Base-by-base conservation (phyloP, 2,797 vertebrate species). In the Hemibagrus guttatus region DNA sequence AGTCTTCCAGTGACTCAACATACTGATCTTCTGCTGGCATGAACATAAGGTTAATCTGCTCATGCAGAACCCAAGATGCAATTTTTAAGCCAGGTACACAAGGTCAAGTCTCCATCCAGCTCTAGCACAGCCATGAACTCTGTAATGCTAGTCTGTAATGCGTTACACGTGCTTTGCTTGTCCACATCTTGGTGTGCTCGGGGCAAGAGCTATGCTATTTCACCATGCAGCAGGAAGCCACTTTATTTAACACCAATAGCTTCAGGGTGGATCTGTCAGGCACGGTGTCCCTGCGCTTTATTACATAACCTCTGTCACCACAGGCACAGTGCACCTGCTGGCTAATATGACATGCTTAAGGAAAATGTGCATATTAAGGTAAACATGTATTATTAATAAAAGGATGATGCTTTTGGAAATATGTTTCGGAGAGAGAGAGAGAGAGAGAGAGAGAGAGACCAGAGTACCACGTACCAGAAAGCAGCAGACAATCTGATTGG, bases 261-360 rank as follows among this genome's bases (percentile, higher is more conserved):
- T 64, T 82, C 63, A 49, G 61, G 56, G 75, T 35, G 54, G 61
- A 84, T 84, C 61, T 83, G 23, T 78, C 26, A 2, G 59, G 81
- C 16, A 63, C 59, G 3, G 28, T 35, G 64, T 87, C 82, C n/a
- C 31, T 42, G 75, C 11, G 16, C 46, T 26, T n/a, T 0, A 54
- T 69, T 74, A 75, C 52, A 74, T 49, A 58, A 85, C 66, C 46
- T 81, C 78, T 21, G 59, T 64, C 79, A 81, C 16, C 69, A 68
- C 56, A 54, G 68, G 17, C 68, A 39, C 54, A 64, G 46, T 49
- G 79, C 31, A 14, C 79, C 7, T 39, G 12, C 21, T 35, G 75
- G 54, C 31, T 59, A 26, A 31, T 39, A 61, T 61, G 31, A 16
- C 8, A 80, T 16, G 16, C 26, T 4, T 14, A 11, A 16, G 78